A percentile compares a stretch with the other conserved stretches of the same genome.
These are phyloP conservation scores for Saimiri boliviensis DNA, from an alignment of 2,113 vertebrate species.

Conservation along the genomic window DNA sequence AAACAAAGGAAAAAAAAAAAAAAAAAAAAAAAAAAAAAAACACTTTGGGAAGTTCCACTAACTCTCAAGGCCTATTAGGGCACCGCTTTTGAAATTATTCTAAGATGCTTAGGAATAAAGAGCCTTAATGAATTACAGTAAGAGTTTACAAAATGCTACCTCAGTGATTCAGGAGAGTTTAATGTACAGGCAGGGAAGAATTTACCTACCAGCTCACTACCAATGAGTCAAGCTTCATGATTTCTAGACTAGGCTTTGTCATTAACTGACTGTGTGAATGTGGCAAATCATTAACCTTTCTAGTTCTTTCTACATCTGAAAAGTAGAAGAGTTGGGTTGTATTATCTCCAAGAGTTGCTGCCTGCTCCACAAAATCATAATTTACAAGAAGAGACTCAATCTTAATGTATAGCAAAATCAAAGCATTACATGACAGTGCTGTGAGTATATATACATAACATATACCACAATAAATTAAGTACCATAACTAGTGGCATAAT, in stretches of 20 bases:
- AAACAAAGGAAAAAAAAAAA: not conserved
- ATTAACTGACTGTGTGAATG: not conserved
- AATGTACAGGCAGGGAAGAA: not conserved
- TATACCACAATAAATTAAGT: not conserved
- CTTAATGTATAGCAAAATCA: not conserved
- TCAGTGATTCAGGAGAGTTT: not conserved
- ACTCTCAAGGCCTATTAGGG: not conserved
- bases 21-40: not conserved
- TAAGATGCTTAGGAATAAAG: not conserved
- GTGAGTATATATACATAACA: not conserved
- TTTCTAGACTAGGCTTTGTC: not conserved
- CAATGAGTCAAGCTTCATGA: not conserved
- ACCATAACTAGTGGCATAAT: not conserved
- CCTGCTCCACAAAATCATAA: not conserved
- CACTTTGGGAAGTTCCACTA: not conserved
- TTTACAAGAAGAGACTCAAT: not conserved
- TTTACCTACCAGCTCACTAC: not conserved
- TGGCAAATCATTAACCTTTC: not conserved
- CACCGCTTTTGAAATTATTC: not conserved
- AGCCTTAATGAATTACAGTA: not conserved
- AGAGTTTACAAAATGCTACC: not conserved
- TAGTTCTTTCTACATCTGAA: not conserved
- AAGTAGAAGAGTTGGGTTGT: not conserved
- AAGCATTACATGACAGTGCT: not conserved
- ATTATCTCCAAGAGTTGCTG: not conserved